A percentile compares a stretch with the other conserved stretches of the same genome.
These are phyloP conservation scores for Brachyopa scutellaris DNA, from an alignment of 2,888 invertebrate genomes.

Conservation along the genomic window DNA sequence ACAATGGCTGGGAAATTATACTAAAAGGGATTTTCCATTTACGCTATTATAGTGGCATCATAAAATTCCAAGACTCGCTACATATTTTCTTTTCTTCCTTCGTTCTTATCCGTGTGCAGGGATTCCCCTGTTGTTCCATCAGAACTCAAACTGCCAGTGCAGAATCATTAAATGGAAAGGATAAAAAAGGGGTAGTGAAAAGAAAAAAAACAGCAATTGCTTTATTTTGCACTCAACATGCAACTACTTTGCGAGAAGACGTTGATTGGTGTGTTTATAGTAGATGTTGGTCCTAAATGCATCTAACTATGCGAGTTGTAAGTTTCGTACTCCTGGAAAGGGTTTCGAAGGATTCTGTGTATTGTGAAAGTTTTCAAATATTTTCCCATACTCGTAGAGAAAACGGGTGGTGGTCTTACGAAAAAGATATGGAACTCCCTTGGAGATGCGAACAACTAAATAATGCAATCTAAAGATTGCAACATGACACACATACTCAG, in stretches of 20 bases:
- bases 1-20: conserved; percentile 40
- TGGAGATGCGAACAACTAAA: conserved; percentile 62
- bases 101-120: not conserved
- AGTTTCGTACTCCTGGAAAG: conserved; percentile 40
- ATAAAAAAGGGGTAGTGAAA: too few species aligned
- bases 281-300: conserved; percentile 67
- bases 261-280: conserved; percentile 70
- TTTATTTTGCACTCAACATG: conserved; percentile 64
- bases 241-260: conserved; percentile 64
- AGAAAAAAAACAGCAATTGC: conserved; percentile 39
- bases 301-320: conserved; percentile 47
- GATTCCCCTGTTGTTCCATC: conserved; percentile 9
- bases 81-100: not conserved
- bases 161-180: conserved; percentile 28
- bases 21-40: conserved; percentile 59
- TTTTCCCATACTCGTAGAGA: conserved; percentile 32
- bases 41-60: conserved; percentile 34
- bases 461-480: conserved; percentile 67
- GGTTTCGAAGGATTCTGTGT: conserved; percentile 29
- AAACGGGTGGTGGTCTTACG: conserved; percentile 37
- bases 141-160: conserved; percentile 23
- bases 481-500: conserved; percentile 57
- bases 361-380: conserved; percentile 67
- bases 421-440: conserved; percentile 39
- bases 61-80: conserved; percentile 40